Conservation (phyloP, 2,113 vertebrate species). For the Andinoacara biseriatus region DNA sequence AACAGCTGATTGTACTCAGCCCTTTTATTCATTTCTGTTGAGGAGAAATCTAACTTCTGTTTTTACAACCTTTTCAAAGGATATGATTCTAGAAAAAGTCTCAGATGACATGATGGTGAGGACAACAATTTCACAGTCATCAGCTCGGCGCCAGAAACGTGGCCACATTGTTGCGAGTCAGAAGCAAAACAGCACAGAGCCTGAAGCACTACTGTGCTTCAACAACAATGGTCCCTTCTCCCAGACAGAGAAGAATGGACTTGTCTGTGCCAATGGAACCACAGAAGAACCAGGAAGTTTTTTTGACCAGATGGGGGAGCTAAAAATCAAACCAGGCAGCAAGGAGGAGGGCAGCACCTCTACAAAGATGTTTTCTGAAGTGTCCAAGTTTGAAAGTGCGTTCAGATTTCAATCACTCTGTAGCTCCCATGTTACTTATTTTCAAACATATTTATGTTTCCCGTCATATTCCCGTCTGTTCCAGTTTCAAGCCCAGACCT, state of each 20-base stretch:
- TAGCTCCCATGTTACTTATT: not conserved
- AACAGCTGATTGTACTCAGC: not conserved
- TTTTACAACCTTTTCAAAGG: constrained; percentile 68
- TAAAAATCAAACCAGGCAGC: constrained; percentile 13
- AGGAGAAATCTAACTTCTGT: not conserved
- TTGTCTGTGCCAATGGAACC: not conserved
- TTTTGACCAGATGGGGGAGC: not conserved
- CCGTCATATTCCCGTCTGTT: not conserved
- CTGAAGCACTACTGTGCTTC: constrained; percentile 11
- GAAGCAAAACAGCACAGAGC: constrained; percentile 15
- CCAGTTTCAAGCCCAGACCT: constrained; percentile 91
- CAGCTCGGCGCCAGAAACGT: constrained; percentile 78
- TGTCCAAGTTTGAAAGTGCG: constrained; percentile 88
- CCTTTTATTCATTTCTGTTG: not conserved
- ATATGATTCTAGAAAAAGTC: constrained; percentile 86
- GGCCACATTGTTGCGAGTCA: constrained; percentile 32
- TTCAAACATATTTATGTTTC: not conserved
- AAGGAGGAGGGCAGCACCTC: constrained; percentile 18
- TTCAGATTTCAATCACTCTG: not conserved
- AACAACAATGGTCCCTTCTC: constrained; percentile 48
- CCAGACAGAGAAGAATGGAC: constrained; percentile 43
- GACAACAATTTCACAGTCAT: constrained; percentile 81
- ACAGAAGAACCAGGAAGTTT: not conserved
- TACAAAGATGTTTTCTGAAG: constrained; percentile 55
- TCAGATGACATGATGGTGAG: constrained; percentile 82